Percentiles rank a stretch among this genome's conserved stretches.
These are phyloP conservation scores for Embiotoca jacksoni DNA, from an alignment of 2,113 vertebrate species.

Conservation along the genomic window DNA sequence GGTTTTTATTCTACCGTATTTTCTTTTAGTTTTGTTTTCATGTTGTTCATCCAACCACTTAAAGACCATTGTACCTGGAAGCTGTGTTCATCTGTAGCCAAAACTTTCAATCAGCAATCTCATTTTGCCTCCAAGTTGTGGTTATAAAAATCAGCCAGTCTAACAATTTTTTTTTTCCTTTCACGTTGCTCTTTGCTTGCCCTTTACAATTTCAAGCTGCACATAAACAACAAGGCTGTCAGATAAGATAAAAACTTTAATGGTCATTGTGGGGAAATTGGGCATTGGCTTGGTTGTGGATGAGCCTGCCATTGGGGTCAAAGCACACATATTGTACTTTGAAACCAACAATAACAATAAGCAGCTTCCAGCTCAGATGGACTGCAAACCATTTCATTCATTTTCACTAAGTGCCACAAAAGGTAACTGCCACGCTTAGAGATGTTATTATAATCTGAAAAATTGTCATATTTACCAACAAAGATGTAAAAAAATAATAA, in stretches of 20 bases:
- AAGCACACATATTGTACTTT: conserved; percentile 49
- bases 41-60: conserved; percentile 55
- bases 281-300: conserved; percentile 38
- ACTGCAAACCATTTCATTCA: conserved; percentile 21
- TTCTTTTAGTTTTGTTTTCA: conserved; percentile 52
- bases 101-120: conserved; percentile 56
- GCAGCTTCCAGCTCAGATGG: conserved; percentile 27
- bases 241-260: conserved; percentile 57
- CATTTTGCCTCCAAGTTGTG: conserved; percentile 38
- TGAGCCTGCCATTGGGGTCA: conserved; percentile 45
- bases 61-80: conserved; percentile 23
- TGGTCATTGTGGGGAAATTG: conserved; percentile 31
- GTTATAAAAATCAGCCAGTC: conserved; percentile 31
- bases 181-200: conserved; percentile 31
- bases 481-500: conserved; percentile 3
- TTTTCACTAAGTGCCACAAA: conserved; percentile 14
- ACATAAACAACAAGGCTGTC: conserved; percentile 43
- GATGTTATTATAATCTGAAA: conserved; percentile 15
- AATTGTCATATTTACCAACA: conserved; percentile 30
- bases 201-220: conserved; percentile 52
- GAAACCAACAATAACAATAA: conserved; percentile 5
- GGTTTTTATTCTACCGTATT: conserved; percentile 50
- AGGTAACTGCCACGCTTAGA: conserved; percentile 13
- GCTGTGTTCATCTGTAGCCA: conserved; percentile 52
- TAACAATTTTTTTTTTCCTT: conserved; percentile 35